These are phyloP conservation scores for Eupithecia tripunctaria DNA, from an alignment of 2,888 invertebrate species.

Conservation along the genomic window DNA sequence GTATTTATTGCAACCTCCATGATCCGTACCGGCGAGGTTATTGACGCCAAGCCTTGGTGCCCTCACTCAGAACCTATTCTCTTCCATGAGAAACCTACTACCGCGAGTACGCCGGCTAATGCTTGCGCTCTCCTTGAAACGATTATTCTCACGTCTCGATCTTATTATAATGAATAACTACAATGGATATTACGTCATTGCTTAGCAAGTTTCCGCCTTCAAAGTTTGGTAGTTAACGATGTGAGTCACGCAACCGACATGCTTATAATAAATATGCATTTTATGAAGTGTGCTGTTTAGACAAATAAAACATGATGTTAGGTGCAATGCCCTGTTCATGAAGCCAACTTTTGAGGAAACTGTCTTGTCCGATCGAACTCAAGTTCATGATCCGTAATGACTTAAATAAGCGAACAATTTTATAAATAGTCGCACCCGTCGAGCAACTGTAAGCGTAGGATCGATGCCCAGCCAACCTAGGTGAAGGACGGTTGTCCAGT, in stretches of 20 bases:
- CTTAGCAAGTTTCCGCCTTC: conserved; percentile 80
- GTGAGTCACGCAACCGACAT: conserved; percentile 79
- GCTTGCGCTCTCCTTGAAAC: conserved; percentile 75
- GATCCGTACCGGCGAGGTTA: conserved; percentile 83
- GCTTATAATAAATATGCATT: conserved; percentile 69
- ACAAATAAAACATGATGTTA: conserved; percentile 50
- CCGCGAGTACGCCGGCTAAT: conserved; percentile 58
- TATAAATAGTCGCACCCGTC: conserved; percentile 76
- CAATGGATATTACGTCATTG: conserved; percentile 83
- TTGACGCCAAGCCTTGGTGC: conserved; percentile 72
- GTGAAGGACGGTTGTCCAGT: conserved; percentile 79
- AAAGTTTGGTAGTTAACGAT: conserved; percentile 77
- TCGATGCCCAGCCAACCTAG: conserved; percentile 76
- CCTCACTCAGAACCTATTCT: conserved; percentile 65
- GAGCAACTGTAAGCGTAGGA: conserved; percentile 69
- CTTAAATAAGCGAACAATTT: conserved; percentile 63
- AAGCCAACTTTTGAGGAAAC: conserved; percentile 41
- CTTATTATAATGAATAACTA: conserved; percentile 78
- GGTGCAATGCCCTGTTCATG: conserved; percentile 60
- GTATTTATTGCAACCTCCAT: conserved; percentile 84
- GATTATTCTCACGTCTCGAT: conserved; percentile 79
- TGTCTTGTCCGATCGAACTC: conserved; percentile 15
- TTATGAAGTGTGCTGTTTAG: conserved; percentile 53
- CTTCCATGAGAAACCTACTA: conserved; percentile 69
- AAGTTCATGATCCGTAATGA: conserved; percentile 47